Base-by-base conservation (phyloP, 2,888 invertebrate species). In the Eupithecia subfuscata region DNA sequence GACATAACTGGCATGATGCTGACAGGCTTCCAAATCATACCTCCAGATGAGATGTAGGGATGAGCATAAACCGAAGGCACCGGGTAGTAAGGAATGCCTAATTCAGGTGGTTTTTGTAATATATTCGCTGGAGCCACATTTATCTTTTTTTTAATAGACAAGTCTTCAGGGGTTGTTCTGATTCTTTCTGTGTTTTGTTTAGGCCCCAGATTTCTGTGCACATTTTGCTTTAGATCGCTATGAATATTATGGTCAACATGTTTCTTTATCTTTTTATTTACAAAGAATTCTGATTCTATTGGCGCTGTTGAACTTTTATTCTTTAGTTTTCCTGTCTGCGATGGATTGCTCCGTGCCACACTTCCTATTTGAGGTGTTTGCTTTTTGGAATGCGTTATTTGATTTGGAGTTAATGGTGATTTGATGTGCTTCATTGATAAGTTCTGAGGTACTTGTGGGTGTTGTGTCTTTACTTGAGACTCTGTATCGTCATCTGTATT, bases 1-100 rank as follows among this genome's bases (percentile, higher is more conserved):
- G 86, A 73, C 75, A 87, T 78, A 16, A 87, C 68, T 22, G 89
- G 84, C 77, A 87, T 73, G 6, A 85, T 77, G 73, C 82, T 87
- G 40, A 88, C 71, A 22, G 90, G 90, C 74, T 90, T 91, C 91
- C 90, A 92, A 70, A 91, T 65, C 30, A 90, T 79, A 65, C 87
- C 88, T 48, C 85, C 86, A 14, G 86, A 73, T 43, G 88, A 75
- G 1, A 87, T 71, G 69, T 84, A 86, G 1, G 89, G 82, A 65
- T 86, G 88, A 30, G 87, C 78, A 74, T 86, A 88, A 65, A 85
- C 82, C 12, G 87, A 84, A 48, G 88, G 86, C 37, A 85, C 56
- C 8, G 87, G 82, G 56, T 82, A 71, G 76, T 80, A 84, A 52
- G 82, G 78, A 40, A 82, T 79, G 25, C 63, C 79, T 5, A 81